Conservation (phyloP, 2,888 invertebrate species). For the Deladenus siricidicola region DNA sequence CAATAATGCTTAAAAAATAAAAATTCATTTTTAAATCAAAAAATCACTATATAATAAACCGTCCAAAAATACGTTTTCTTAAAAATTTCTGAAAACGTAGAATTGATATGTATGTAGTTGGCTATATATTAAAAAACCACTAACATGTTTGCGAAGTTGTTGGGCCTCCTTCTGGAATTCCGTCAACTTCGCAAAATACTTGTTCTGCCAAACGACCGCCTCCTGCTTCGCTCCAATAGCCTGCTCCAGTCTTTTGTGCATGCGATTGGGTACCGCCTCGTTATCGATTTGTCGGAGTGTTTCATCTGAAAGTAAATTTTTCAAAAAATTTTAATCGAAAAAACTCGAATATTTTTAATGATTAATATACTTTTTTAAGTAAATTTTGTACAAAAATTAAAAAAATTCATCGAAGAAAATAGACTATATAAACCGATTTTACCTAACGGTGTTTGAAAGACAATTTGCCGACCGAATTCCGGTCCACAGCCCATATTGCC, state of each 20-base stretch:
- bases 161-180: conserved; percentile 14
- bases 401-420: background rate
- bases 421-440: background rate
- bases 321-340: too few relatives aligned
- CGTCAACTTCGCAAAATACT: conserved; percentile 17
- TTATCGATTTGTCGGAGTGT: conserved; percentile 15
- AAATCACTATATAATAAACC: too few relatives aligned
- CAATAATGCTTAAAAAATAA: too few relatives aligned
- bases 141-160: conserved; percentile 18
- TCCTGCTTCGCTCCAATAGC: conserved; percentile 20
- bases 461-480: conserved; percentile 9
- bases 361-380: too few relatives aligned
- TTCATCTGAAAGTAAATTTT: too few relatives aligned
- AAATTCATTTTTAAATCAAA: too few relatives aligned
- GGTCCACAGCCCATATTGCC: conserved; percentile 12
- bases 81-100: conserved; percentile 4
- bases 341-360: too few relatives aligned
- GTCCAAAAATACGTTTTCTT: background rate
- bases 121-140: too few relatives aligned
- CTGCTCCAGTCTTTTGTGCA: conserved; percentile 8
- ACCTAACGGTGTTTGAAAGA: conserved; percentile 12
- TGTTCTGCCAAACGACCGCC: conserved; percentile 13
- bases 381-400: too few relatives aligned
- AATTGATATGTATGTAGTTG: background rate
- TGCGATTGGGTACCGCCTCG: conserved; percentile 5